Conservation (phyloP, 2,888 invertebrate species). For the Branchellion lobata region DNA sequence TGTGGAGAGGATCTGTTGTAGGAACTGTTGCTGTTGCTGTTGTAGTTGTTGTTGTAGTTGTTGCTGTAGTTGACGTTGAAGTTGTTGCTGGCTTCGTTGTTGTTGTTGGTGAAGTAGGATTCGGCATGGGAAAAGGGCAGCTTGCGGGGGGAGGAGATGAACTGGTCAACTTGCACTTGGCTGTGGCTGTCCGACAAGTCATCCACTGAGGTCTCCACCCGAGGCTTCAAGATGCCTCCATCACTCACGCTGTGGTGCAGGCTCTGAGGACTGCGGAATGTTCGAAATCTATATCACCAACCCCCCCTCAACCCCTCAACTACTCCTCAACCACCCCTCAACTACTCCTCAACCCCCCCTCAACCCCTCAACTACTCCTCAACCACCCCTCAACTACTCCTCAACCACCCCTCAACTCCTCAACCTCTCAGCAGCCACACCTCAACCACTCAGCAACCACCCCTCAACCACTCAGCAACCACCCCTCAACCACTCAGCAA, state of each 20-base stretch:
- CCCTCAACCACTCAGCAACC: no score
- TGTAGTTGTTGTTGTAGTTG: background rate
- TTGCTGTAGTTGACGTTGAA: background rate
- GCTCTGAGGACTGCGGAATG: conserved; percentile 9
- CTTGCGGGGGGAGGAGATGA: conserved; percentile 28
- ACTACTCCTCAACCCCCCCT: no score
- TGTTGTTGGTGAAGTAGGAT: background rate
- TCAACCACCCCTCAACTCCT: no score
- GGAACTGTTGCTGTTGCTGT: background rate
- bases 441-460: no score
- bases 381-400: no score
- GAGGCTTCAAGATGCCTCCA: conserved; percentile 3
- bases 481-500: no score
- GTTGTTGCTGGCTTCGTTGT: background rate
- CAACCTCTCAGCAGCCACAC: no score
- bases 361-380: no score
- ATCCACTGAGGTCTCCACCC: conserved; percentile 28
- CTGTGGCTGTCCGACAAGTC: background rate
- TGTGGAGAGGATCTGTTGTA: background rate
- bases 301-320: no score
- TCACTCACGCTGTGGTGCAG: conserved; percentile 43
- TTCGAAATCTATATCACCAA: no score
- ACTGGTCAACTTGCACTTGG: conserved; percentile 28
- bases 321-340: no score
- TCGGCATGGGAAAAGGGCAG: conserved; percentile 3